Evolutionary conservation across 2,113 vertebrate species (phyloP).

Genomic region (Salvator merianae): DNA sequence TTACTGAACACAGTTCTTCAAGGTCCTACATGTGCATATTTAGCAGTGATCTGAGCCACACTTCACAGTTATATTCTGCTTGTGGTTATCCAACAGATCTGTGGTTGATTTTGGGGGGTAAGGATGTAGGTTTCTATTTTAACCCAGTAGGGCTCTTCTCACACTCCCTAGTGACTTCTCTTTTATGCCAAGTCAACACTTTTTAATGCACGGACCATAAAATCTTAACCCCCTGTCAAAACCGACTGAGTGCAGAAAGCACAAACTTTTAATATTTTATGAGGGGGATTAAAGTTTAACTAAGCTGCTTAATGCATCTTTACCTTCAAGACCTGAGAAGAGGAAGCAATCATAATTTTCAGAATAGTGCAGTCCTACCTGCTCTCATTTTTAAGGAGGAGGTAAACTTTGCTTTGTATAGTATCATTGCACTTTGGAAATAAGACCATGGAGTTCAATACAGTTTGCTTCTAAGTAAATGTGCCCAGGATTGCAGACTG

Average conservation of each 20-base stretch:
- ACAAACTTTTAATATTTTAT: conserved; percentile 40
- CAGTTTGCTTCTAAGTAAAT: not conserved
- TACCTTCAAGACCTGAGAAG: conserved; percentile 17
- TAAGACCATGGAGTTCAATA: not conserved
- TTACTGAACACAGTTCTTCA: too few species aligned
- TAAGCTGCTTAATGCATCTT: conserved; percentile 26
- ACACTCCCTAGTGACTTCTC: not conserved
- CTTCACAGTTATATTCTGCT: not conserved
- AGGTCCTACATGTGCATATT: too few species aligned
- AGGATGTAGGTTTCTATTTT: not conserved
- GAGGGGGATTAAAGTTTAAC: conserved; percentile 33
- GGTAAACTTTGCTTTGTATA: too few species aligned
- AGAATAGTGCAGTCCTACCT: not conserved
- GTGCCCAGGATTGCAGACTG: not conserved
- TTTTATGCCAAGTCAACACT: not conserved
- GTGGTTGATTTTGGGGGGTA: not conserved
- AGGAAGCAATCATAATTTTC: not conserved
- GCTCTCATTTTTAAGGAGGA: not conserved
- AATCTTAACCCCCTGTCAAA: not conserved
- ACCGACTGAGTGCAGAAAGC: not conserved
- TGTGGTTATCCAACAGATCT: not conserved
- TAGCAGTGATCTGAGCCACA: too few species aligned
- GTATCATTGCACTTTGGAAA: not conserved
- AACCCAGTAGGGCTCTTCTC: not conserved
- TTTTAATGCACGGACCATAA: not conserved